Conservation (phyloP, 2,113 vertebrate species). For the Malurus elegans region DNA sequence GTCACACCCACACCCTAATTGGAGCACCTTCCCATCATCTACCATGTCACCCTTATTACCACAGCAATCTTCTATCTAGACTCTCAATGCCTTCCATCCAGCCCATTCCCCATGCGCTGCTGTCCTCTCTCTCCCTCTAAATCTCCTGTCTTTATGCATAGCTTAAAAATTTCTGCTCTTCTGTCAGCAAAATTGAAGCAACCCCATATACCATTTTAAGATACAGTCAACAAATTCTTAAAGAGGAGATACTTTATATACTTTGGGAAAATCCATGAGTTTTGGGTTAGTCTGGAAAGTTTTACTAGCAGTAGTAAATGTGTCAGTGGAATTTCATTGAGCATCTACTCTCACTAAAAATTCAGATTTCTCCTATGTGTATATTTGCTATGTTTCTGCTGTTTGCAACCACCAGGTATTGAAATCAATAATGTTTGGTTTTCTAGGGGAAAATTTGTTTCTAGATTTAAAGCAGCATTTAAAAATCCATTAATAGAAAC, state of each 20-base stretch:
- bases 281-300: not conserved
- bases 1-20: not conserved
- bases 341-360: not conserved
- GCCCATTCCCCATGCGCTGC: not conserved
- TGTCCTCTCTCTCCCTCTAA: not conserved
- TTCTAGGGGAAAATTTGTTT: not conserved
- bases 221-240: not conserved
- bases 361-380: not conserved
- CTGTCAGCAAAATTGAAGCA: not conserved
- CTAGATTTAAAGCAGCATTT: not conserved
- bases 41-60: not conserved
- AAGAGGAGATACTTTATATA: not conserved
- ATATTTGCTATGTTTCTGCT: not conserved
- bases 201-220: not conserved
- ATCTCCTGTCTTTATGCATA: not conserved
- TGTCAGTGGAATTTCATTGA: not conserved
- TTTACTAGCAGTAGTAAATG: not conserved
- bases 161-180: not conserved
- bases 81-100: not conserved
- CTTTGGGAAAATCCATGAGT: not conserved
- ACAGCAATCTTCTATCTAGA: not conserved
- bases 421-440: not conserved
- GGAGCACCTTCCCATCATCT: not conserved
- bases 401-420: not conserved
- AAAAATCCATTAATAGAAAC: not conserved